Base-by-base conservation (phyloP, 2,888 invertebrate species). In the Acanthoscelides obtectus region DNA sequence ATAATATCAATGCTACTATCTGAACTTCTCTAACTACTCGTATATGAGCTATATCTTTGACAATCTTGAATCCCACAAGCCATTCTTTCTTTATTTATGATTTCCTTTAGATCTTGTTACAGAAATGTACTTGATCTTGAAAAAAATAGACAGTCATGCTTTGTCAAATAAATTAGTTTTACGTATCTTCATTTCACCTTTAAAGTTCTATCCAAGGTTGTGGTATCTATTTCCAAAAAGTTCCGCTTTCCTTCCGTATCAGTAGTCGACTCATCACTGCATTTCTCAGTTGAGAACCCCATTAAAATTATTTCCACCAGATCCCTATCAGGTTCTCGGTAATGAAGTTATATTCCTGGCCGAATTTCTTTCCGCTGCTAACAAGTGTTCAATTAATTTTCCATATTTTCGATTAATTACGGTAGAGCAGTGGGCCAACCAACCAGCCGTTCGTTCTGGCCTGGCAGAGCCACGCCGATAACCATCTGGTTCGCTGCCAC, bases 321-420 rank as follows among this genome's bases (percentile, higher is more conserved):
- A 66, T 66, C 22, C 12, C 8, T 66, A 66, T 66, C 66, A 19
- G 12, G 22, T 20, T 4, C 66, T 66, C 66, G 22, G 66, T 66
- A 66, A 66, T 66, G 66, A 66, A 66, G 66, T 22, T 66, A 66
- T 66, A 45, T 66, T 66, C 66, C 21, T 21, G 66, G 20, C 22
- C 20, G 22, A 66, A 66, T 66, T 66, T 66, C 66, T 66, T 66
- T 66, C 66, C 66, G 66, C 66, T 21, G 66, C 66, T 66, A 66
- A 66, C 66, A 66, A 66, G 66, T 66, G 66, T 66, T 66, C 66
- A 66, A 66, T 66, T 66, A 66, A 66, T 66, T 66, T 66, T 66
- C 66, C 66, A 66, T 66, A 66, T 66, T 66, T 22, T 66, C 66
- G 66, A 66, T 66, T 66, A 66, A 66, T 66, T 66, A 66, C 20